A percentile compares a stretch with the other conserved stretches of the same genome.
phyloP scores from a whole-genome alignment of 2,888 invertebrate genomes.

The Odontomyia ornata region DNA sequence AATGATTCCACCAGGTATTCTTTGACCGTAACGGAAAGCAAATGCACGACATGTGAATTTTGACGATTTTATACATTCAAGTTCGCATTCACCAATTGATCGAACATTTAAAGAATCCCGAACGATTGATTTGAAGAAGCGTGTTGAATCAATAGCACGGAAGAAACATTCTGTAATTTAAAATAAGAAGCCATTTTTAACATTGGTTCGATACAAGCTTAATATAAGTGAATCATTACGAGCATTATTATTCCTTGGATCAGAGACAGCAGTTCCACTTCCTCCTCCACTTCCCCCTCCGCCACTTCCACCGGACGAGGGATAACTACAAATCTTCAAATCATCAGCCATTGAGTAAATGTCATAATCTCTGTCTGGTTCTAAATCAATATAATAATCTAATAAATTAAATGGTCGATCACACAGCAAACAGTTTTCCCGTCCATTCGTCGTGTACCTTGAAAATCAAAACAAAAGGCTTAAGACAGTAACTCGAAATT shows the following conservation, averaged over 20 bases:
- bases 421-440: slow-evolving; percentile 81
- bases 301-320: slow-evolving; percentile 51
- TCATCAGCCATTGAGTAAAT: slow-evolving; percentile 79
- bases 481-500: slow-evolving; percentile 16
- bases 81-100: slow-evolving; percentile 81
- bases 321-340: slow-evolving; percentile 64
- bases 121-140: slow-evolving; percentile 71
- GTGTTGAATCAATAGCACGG: slow-evolving; percentile 78
- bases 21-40: slow-evolving; percentile 77
- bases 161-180: slow-evolving; percentile 78
- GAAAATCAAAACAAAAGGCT: not conserved
- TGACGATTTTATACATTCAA: slow-evolving; percentile 77
- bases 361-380: slow-evolving; percentile 79
- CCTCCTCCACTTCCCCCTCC: slow-evolving; percentile 48
- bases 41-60: slow-evolving; percentile 83
- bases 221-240: slow-evolving; percentile 47
- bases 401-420: slow-evolving; percentile 75
- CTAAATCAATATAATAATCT: slow-evolving; percentile 77
- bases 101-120: slow-evolving; percentile 74
- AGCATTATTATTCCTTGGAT: slow-evolving; percentile 61
- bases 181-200: not conserved
- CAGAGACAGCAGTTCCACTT: slow-evolving; percentile 60
- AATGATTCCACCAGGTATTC: slow-evolving; percentile 70
- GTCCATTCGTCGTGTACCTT: slow-evolving; percentile 61
- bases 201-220: not conserved